phyloP scores from a whole-genome alignment of 2,888 invertebrate species.

The Syrphus vitripennis region DNA sequence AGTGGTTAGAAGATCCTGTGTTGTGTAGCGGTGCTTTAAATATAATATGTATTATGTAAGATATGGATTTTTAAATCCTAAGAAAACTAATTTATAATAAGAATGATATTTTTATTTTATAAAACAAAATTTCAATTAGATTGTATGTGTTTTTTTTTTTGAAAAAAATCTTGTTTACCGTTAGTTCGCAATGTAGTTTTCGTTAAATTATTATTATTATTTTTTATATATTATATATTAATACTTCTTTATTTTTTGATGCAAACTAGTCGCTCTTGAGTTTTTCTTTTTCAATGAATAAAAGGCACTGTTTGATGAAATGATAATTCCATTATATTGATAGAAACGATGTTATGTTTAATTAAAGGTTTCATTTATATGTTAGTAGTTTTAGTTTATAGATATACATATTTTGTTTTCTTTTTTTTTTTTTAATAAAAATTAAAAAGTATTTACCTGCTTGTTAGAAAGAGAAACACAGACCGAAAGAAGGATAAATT shows the following conservation, averaged over 20 bases:
- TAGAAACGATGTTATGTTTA: slow-evolving; percentile 34
- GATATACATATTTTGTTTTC: background rate
- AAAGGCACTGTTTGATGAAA: slow-evolving; percentile 35
- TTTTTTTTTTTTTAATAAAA: slow-evolving; percentile 42
- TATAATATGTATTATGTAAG: slow-evolving; percentile 22
- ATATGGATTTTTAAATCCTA: slow-evolving; percentile 15
- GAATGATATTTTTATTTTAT: background rate
- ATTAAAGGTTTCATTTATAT: slow-evolving; percentile 27
- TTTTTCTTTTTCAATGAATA: background rate
- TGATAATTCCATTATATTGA: slow-evolving; percentile 61
- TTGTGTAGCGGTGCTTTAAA: slow-evolving; percentile 59
- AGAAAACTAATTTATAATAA: background rate
- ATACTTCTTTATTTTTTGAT: background rate
- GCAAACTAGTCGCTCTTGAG: slow-evolving; percentile 4
- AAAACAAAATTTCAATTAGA: slow-evolving; percentile 9
- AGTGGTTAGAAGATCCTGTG: slow-evolving; percentile 38
- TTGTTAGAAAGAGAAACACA: slow-evolving; percentile 32
- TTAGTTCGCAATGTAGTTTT: background rate
- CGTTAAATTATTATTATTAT: slow-evolving; percentile 8
- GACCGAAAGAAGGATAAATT: slow-evolving; percentile 24
- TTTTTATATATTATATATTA: background rate
- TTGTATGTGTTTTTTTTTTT: background rate
- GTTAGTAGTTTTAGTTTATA: slow-evolving; percentile 49
- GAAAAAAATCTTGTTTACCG: background rate
- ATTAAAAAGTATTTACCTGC: slow-evolving; percentile 52